Percentiles rank a stretch among this genome's conserved stretches.
phyloP scores from a whole-genome alignment of 2,113 vertebrate genomes.

The Tyrannus savana region DNA sequence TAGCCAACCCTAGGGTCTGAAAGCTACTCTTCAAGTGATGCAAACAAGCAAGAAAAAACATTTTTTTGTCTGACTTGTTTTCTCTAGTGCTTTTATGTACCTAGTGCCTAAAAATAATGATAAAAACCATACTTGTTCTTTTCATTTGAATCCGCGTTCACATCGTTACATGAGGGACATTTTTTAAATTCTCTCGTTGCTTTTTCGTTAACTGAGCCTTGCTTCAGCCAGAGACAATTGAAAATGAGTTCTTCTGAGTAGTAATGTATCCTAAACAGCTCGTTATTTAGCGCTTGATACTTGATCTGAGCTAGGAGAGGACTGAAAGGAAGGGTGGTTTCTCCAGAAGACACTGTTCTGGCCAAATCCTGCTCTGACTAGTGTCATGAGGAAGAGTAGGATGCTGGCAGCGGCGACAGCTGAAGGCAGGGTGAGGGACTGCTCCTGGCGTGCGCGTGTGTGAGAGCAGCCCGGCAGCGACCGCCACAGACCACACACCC shows the following conservation, averaged over 20 bases:
- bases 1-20: not conserved
- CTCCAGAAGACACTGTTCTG: not conserved
- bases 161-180: not conserved
- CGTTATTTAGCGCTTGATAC: not conserved
- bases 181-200: not conserved
- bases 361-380: conserved; percentile 8
- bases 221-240: conserved; percentile 1
- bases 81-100: not conserved
- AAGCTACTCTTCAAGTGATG: not conserved
- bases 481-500: not conserved
- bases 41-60: not conserved
- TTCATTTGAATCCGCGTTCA: not conserved
- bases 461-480: not conserved
- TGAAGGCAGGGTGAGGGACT: not conserved
- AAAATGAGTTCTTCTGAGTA: not conserved
- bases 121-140: not conserved
- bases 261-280: not conserved
- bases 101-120: not conserved
- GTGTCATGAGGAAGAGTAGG: not conserved
- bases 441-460: not conserved
- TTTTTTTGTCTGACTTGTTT: not conserved
- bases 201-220: not conserved
- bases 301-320: not conserved
- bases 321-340: not conserved
- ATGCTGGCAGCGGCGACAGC: not conserved